Conservation (phyloP, 2,888 invertebrate genomes). For the Leptopterna dolabrata region DNA sequence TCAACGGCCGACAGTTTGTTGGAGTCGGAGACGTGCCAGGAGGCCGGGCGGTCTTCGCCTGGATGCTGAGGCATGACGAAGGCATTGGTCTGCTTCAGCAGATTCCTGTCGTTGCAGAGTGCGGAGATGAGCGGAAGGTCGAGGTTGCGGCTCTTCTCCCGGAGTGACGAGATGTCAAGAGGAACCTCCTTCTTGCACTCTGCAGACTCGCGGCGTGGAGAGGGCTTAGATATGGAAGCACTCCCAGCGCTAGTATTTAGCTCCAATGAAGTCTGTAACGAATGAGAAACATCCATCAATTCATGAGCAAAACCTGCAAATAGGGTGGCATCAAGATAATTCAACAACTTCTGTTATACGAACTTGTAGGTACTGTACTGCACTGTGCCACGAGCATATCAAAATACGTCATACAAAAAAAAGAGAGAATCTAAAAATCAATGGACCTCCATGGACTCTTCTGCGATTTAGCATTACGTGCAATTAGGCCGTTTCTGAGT, state of each 20-base stretch:
- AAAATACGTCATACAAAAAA: too few relatives aligned
- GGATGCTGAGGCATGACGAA: conserved; percentile 74
- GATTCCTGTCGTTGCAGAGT: conserved; percentile 90
- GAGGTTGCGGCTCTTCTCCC: conserved; percentile 89
- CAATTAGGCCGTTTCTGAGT: too few relatives aligned
- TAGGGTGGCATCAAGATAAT: too few relatives aligned
- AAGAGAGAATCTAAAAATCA: too few relatives aligned
- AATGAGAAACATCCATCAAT: not conserved
- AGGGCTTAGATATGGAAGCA: conserved; percentile 47
- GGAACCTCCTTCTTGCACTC: conserved; percentile 55
- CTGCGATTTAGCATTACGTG: too few relatives aligned
- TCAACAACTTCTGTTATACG: too few relatives aligned
- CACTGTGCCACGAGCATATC: too few relatives aligned
- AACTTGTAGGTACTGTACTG: too few relatives aligned
- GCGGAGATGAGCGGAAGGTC: conserved; percentile 93
- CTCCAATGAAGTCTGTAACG: conserved; percentile 41
- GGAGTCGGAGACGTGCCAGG: conserved; percentile 62
- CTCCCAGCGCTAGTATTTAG: conserved; percentile 18
- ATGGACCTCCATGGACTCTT: too few relatives aligned
- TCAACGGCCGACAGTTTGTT: conserved; percentile 58
- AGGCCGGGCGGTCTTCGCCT: conserved; percentile 60
- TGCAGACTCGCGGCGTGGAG: conserved; percentile 49
- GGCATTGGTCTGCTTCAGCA: conserved; percentile 89
- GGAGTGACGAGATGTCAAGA: conserved; percentile 83
- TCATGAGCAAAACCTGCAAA: not conserved